phyloP scores from a whole-genome alignment of 2,888 invertebrate genomes.

The Ptychoptera contaminata region DNA sequence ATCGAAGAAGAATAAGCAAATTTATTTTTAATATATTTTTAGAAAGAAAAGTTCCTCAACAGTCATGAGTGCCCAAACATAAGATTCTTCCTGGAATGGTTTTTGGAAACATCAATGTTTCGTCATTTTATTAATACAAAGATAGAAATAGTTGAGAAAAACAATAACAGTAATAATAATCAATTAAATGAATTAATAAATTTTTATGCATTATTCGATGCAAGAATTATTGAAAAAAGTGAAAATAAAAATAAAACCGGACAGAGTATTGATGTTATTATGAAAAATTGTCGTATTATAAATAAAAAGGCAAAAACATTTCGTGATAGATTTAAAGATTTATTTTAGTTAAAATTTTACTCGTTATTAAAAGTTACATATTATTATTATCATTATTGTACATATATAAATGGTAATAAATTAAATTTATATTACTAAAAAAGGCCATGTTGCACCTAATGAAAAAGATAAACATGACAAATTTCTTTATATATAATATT shows the following conservation, averaged over 20 bases:
- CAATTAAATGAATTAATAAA: neutral
- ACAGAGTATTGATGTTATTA: conserved; percentile 15
- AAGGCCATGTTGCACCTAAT: no score
- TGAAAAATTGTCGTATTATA: conserved; percentile 17
- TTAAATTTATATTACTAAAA: neutral
- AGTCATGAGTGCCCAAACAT: conserved; percentile 45
- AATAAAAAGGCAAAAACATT: conserved; percentile 17
- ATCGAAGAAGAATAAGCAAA: no score
- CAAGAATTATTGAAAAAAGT: conserved; percentile 16
- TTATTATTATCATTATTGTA: no score
- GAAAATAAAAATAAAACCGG: conserved; percentile 14
- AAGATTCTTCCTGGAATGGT: conserved; percentile 69
- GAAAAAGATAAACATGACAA: no score
- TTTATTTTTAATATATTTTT: conserved; percentile 24
- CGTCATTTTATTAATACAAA: conserved; percentile 37
- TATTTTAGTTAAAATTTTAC: conserved; percentile 7
- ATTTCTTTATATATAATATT: no score
- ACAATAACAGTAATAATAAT: no score
- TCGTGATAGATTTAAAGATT: conserved; percentile 16
- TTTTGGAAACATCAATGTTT: conserved; percentile 77
- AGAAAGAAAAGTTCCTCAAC: conserved; percentile 59
- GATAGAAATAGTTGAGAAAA: no score
- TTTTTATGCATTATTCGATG: conserved; percentile 16
- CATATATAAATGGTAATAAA: no score
- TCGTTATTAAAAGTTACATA: no score